A percentile compares a stretch with the other conserved stretches of the same genome.
These are phyloP conservation scores for Tuberolachnus salignus DNA, from an alignment of 2,888 invertebrate species.

Conservation along the genomic window DNA sequence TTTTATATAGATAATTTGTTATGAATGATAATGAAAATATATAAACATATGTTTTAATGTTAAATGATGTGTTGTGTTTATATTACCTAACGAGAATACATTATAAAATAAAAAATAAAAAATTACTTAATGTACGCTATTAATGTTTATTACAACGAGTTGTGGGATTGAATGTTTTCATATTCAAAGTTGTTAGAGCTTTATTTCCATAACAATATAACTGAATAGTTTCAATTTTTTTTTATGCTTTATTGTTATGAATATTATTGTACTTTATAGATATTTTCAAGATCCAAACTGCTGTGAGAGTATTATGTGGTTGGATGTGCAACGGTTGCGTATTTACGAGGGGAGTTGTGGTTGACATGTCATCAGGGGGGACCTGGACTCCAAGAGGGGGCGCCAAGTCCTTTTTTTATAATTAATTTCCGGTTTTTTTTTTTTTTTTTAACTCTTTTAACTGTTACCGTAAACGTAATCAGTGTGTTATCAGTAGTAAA, in stretches of 20 bases:
- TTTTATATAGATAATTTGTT: neutral
- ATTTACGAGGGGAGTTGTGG: no score
- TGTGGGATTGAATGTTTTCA: constrained; percentile 1
- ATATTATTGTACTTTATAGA: neutral
- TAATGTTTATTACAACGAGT: neutral
- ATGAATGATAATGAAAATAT: neutral
- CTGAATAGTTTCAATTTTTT: neutral
- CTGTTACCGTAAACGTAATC: no score
- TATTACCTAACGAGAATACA: neutral
- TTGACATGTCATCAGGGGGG: neutral
- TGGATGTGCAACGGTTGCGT: no score
- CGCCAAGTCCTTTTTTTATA: neutral
- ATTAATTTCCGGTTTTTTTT: no score
- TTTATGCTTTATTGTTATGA: constrained; percentile 8
- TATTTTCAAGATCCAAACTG: neutral
- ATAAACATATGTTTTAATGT: neutral
- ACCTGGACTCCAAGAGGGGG: neutral
- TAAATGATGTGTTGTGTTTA: neutral
- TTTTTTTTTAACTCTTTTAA: no score
- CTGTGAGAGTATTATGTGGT: neutral
- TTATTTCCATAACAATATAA: neutral
- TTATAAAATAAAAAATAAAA: no score
- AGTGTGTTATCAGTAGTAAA: no score
- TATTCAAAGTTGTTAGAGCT: constrained; percentile 4
- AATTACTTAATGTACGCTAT: no score